Conservation (phyloP, 2,888 invertebrate genomes). For the Petrolisthes manimaculis region DNA sequence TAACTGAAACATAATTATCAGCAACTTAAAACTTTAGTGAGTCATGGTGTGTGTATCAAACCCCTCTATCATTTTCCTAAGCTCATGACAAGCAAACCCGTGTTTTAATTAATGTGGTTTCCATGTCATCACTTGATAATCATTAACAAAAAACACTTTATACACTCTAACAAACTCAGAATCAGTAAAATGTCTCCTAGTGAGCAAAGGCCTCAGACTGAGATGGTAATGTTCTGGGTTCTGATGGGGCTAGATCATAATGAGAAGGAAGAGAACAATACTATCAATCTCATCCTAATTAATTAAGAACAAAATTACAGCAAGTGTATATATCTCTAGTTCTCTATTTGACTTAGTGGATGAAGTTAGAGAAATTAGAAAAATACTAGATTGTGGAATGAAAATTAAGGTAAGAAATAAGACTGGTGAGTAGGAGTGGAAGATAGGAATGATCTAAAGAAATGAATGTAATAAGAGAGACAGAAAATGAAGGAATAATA, state of each 20-base stretch:
- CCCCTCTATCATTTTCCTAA: too few species aligned
- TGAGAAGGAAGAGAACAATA: not conserved
- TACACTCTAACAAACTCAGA: not conserved
- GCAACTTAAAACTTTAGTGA: too few species aligned
- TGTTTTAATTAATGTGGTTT: too few species aligned
- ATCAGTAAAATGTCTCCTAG: not conserved
- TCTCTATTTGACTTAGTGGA: not conserved
- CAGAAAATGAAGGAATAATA: not conserved
- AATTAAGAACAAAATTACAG: too few species aligned
- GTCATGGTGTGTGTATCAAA: too few species aligned
- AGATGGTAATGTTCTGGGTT: slow-evolving; percentile 1
- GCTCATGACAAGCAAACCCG: too few species aligned
- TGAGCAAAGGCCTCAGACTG: slow-evolving; percentile 1
- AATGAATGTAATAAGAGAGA: not conserved
- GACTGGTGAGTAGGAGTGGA: not conserved
- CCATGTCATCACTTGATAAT: too few species aligned
- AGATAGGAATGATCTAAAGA: not conserved
- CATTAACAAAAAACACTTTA: too few species aligned
- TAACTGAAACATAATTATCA: not conserved
- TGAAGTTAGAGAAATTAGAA: too few species aligned
- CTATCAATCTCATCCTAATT: too few species aligned
- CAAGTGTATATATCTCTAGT: not conserved
- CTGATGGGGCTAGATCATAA: not conserved
- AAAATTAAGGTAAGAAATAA: not conserved
- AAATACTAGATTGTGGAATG: too few species aligned